Conservation (phyloP, 2,797 vertebrate genomes). For the Falco columbarius region DNA sequence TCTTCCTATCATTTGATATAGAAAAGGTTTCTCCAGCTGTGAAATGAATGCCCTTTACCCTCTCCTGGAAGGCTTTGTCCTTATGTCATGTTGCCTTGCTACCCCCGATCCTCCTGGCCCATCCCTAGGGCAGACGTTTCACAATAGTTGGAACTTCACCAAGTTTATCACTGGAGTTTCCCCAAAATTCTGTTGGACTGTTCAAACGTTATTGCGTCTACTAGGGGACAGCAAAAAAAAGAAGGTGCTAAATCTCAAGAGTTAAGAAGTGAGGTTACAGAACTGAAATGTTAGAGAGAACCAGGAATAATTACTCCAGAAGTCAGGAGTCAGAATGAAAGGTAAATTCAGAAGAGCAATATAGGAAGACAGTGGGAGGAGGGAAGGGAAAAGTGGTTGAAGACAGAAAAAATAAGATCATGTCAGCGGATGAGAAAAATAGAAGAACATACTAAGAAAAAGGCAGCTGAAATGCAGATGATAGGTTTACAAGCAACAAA, state of each 20-base stretch:
- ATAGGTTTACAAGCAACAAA: neutral
- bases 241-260: neutral
- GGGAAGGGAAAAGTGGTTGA: neutral
- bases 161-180: neutral
- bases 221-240: neutral
- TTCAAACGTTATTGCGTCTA: neutral
- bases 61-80: neutral
- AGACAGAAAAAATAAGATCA: neutral
- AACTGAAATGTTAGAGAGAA: neutral
- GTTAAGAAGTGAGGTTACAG: neutral
- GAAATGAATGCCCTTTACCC: neutral
- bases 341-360: neutral
- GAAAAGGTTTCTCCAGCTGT: neutral
- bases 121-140: neutral
- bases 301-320: neutral
- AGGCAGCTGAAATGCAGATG: neutral
- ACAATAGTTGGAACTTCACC: neutral
- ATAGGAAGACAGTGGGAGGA: neutral
- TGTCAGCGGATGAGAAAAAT: neutral
- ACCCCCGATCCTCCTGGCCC: neutral
- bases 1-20: neutral
- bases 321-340: neutral
- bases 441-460: neutral
- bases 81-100: neutral
- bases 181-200: neutral